Base-by-base conservation (phyloP, 2,797 vertebrate genomes). In the Acridotheres tristis region DNA sequence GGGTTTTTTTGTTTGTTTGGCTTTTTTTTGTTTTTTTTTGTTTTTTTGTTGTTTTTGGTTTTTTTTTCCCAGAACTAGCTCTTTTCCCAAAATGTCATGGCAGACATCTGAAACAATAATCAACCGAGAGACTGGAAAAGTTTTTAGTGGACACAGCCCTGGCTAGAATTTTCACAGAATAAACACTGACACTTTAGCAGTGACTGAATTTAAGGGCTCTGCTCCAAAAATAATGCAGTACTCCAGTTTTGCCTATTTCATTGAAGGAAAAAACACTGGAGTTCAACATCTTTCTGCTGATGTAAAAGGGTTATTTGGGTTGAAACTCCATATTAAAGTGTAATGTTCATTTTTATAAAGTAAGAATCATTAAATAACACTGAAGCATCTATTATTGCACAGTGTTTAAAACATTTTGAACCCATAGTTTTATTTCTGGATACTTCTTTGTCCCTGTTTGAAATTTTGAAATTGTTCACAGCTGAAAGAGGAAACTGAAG, bases 181-280 rank as follows among this genome's bases (percentile, higher is more conserved):
- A 74, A 94, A 85, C 17, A 47, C 21, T 36, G 26, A 15, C 36
- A 48, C 45, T 87, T 87, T 23, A 51, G 48, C 66, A 77, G 54
- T 25, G 83, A 47, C 81, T 61, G 81, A 71, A 71, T 68, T 83
- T 71, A 57, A 93, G 67, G 88, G 42, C 17, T 85, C 45, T 62
- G 53, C 45, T 92, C 77, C 85, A 88, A 80, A 95, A 92, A 63
- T n/a, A 95, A 80, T 16, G 17, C 20, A 91, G 34, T 72, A 72
- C 10, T 81, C 66, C 66, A 51, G 55, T 38, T 71, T 85, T 61
- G 27, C 40, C 48, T 62, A 16, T n/a, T 57, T 34, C 47, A 85
- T 5, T 62, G 72, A 85, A 78, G 40, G 3, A 10, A 77, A 89
- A 89, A 73, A 27, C 8, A 81, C 18, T 40, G 2, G 11, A 58